phyloP scores from a whole-genome alignment of 2,888 invertebrate species.

The Eupithecia dodoneata region DNA sequence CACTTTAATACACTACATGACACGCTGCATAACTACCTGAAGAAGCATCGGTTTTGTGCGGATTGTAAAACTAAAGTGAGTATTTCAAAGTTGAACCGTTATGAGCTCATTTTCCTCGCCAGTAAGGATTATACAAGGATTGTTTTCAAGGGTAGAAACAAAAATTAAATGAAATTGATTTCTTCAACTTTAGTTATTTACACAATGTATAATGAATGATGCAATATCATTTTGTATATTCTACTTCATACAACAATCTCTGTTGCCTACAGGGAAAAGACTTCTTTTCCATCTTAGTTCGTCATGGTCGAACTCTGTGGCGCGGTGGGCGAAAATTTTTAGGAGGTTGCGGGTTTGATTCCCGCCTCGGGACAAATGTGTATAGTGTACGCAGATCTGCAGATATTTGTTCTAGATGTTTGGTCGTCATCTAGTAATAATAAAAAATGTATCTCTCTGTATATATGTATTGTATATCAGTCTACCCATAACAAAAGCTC shows the following conservation, averaged over 20 bases:
- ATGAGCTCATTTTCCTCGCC: background rate
- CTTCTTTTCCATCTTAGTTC: background rate
- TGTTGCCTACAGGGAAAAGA: background rate
- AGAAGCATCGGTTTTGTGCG: constrained; percentile 96
- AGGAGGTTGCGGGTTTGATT: too few relatives aligned
- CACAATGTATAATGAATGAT: too few relatives aligned
- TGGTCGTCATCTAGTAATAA: too few relatives aligned
- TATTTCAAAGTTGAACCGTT: background rate
- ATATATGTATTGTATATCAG: too few relatives aligned
- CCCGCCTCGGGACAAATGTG: too few relatives aligned
- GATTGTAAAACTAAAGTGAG: constrained; percentile 96
- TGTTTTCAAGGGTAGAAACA: background rate
- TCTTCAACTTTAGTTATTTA: background rate
- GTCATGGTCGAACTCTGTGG: too few relatives aligned
- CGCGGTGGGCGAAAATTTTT: too few relatives aligned
- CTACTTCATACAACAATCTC: background rate
- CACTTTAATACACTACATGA: constrained; percentile 93
- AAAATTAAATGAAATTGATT: background rate
- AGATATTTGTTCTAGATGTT: too few relatives aligned
- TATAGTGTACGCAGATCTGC: too few relatives aligned
- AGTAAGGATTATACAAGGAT: background rate
- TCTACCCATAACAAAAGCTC: too few relatives aligned
- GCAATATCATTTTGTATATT: too few relatives aligned
- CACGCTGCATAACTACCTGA: constrained; percentile 94
- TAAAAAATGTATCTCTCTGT: too few relatives aligned